A percentile compares a stretch with the other conserved stretches of the same genome.
phyloP scores from a whole-genome alignment of 2,113 vertebrate genomes.

The Gnathonemus longibarbis region DNA sequence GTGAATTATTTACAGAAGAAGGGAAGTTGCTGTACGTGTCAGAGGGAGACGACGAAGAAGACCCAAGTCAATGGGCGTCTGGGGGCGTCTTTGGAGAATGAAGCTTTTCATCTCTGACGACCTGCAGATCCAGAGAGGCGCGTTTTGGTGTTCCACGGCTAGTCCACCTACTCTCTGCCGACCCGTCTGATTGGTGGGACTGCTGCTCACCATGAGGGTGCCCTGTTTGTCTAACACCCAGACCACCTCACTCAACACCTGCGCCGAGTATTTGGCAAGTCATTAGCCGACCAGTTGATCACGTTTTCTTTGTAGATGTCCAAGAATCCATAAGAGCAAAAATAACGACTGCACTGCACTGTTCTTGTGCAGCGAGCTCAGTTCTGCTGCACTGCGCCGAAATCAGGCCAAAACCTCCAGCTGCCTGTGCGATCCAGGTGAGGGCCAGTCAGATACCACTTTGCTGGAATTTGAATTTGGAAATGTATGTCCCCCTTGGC shows the following conservation, averaged over 20 bases:
- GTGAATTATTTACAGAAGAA: constrained; percentile 29
- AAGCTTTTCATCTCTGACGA: constrained; percentile 19
- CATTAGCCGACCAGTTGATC: background rate
- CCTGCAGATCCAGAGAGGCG: background rate
- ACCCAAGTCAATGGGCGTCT: constrained; percentile 14
- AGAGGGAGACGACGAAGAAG: constrained; percentile 24
- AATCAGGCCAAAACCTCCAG: background rate
- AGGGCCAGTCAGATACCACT: background rate
- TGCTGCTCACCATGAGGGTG: background rate
- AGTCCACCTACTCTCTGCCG: background rate
- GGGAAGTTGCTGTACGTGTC: constrained; percentile 21
- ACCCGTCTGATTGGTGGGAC: background rate
- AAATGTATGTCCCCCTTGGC: background rate
- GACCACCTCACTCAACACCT: background rate
- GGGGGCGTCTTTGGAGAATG: constrained; percentile 17
- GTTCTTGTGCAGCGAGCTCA: background rate
- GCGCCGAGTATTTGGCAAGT: background rate
- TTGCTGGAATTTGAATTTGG: background rate
- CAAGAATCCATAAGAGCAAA: background rate
- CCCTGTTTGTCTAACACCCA: background rate
- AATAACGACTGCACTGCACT: background rate
- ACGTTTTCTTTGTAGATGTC: background rate
- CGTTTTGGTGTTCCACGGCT: background rate
- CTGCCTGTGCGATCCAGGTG: background rate
- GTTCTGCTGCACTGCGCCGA: background rate